These are phyloP conservation scores for Cyanoramphus novaezelandiae DNA, from an alignment of 2,113 vertebrate genomes.

Conservation along the genomic window DNA sequence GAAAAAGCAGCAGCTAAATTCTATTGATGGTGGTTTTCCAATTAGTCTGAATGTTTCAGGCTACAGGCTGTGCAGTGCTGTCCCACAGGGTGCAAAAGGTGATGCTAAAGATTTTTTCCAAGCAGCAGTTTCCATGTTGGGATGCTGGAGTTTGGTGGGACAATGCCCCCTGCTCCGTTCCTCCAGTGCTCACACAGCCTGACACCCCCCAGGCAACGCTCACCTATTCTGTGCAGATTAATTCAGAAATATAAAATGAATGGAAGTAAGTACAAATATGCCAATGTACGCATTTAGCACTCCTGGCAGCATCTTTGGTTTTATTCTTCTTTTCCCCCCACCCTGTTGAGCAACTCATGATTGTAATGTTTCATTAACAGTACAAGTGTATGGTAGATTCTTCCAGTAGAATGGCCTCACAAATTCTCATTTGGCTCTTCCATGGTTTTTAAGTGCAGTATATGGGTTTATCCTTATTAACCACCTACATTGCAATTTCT, in stretches of 20 bases:
- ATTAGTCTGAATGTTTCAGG: not conserved
- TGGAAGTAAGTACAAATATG: not conserved
- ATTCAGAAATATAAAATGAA: not conserved
- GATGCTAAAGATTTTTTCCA: not conserved
- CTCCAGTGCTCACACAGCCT: accelerated
- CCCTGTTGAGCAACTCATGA: not conserved
- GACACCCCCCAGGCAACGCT: too few species aligned
- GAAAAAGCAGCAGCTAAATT: not conserved
- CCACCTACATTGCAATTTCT: not conserved
- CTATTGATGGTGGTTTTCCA: not conserved
- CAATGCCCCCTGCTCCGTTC: not conserved
- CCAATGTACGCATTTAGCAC: not conserved
- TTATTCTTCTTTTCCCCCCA: not conserved
- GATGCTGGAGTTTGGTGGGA: accelerated
- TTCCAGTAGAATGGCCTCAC: not conserved
- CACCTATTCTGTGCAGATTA: not conserved
- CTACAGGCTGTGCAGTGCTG: not conserved
- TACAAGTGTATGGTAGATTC: not conserved
- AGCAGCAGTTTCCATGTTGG: not conserved
- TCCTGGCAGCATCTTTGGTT: not conserved
- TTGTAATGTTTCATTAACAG: not conserved
- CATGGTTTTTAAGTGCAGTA: not conserved
- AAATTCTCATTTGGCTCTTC: not conserved
- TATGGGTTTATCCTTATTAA: not conserved
- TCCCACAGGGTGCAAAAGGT: not conserved